Evolutionary conservation across 2,113 vertebrate genomes (phyloP).

Genomic region (Pseudopipra pipra): DNA sequence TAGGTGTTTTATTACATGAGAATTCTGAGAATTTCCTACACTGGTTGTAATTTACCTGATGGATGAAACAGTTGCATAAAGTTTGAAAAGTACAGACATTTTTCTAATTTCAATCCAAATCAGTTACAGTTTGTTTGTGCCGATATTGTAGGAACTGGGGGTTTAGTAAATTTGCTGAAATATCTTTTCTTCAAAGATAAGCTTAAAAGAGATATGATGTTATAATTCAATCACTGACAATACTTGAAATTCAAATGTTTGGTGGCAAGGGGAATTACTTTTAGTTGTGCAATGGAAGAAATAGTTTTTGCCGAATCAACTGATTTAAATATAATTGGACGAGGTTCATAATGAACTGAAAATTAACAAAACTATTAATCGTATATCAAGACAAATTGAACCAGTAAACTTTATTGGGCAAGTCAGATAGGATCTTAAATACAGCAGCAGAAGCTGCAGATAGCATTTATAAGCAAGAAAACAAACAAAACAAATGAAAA

Average conservation of each 20-base stretch:
- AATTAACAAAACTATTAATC: not conserved
- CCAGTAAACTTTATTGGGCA: not conserved
- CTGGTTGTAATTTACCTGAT: not conserved
- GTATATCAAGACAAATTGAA: not conserved
- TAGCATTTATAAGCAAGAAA: not conserved
- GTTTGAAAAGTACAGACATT: not conserved
- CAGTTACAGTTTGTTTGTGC: not conserved
- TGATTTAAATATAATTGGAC: not conserved
- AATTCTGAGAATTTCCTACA: not conserved
- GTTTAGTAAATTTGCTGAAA: not conserved
- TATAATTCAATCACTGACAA: not conserved
- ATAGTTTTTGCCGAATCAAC: not conserved
- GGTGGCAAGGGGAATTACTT: not conserved
- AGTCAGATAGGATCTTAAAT: not conserved
- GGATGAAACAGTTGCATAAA: not conserved
- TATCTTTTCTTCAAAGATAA: not conserved
- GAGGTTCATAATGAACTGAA: not conserved
- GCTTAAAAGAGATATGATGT: not conserved
- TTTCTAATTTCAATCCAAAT: not conserved
- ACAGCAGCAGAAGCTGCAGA: not conserved
- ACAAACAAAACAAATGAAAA: not conserved
- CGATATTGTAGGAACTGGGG: not conserved
- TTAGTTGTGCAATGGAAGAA: not conserved
- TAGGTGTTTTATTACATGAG: not conserved
- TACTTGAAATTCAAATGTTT: not conserved